phyloP scores from a whole-genome alignment of 2,113 vertebrate species.

The Rhea pennata region DNA sequence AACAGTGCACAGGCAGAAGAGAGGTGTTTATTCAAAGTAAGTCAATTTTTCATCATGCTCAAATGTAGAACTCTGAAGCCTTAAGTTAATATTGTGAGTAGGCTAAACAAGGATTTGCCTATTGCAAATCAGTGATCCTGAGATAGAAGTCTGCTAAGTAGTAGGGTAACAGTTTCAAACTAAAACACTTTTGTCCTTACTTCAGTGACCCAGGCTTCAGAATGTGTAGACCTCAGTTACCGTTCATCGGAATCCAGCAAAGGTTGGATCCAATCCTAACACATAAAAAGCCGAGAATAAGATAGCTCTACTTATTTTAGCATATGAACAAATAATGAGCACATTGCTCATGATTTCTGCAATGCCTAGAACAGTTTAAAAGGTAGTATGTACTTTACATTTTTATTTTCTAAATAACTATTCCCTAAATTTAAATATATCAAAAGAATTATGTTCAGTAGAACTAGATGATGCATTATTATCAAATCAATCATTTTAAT shows the following conservation, averaged over 20 bases:
- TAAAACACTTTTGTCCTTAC: background rate
- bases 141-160: background rate
- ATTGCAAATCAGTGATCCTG: background rate
- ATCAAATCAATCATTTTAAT: background rate
- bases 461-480: background rate
- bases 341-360: background rate
- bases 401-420: background rate
- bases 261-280: background rate
- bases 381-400: background rate
- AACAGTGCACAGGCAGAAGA: background rate
- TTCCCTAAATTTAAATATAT: background rate
- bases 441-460: background rate
- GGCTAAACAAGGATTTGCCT: background rate
- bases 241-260: background rate
- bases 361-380: background rate
- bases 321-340: background rate
- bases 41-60: background rate
- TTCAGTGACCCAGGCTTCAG: background rate
- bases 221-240: background rate
- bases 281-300: background rate
- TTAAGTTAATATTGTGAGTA: background rate
- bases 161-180: background rate
- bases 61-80: background rate
- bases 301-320: background rate
- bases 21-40: background rate